Conservation (phyloP, 2,797 vertebrate genomes). For the Argentina silus region DNA sequence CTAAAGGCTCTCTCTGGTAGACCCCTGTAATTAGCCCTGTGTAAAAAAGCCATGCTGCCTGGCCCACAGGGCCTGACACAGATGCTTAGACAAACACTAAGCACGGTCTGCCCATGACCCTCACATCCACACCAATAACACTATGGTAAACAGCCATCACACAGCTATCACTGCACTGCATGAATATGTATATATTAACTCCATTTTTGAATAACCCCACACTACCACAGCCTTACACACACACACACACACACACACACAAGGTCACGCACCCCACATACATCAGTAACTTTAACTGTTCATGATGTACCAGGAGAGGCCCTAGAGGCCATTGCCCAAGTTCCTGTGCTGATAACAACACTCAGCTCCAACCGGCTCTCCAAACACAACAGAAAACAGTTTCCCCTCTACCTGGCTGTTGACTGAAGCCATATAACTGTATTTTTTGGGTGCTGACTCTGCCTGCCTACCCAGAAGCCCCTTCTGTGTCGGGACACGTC, state of each 20-base stretch:
- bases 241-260: constrained; percentile 14
- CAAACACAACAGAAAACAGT: neutral
- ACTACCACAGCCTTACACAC: neutral
- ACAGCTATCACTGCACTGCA: neutral
- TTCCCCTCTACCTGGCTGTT: neutral
- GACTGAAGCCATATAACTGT: neutral
- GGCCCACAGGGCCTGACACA: constrained; percentile 22
- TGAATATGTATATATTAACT: neutral
- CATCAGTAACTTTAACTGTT: constrained; percentile 8
- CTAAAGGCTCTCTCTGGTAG: constrained; percentile 39
- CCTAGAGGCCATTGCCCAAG: neutral
- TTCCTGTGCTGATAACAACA: constrained; percentile 3
- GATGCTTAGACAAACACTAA: neutral
- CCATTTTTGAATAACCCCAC: neutral
- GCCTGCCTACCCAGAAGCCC: neutral
- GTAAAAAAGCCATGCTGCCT: constrained; percentile 48
- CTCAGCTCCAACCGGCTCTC: neutral
- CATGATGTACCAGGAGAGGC: constrained; percentile 3
- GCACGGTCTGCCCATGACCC: constrained; percentile 28
- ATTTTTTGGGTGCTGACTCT: neutral
- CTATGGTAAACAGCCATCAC: constrained; percentile 38
- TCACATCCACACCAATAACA: constrained; percentile 51
- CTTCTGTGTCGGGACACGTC: neutral
- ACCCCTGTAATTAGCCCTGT: constrained; percentile 66
- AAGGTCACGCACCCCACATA: neutral